phyloP scores from a whole-genome alignment of 2,888 invertebrate species.

The Xestia rhomboidea region DNA sequence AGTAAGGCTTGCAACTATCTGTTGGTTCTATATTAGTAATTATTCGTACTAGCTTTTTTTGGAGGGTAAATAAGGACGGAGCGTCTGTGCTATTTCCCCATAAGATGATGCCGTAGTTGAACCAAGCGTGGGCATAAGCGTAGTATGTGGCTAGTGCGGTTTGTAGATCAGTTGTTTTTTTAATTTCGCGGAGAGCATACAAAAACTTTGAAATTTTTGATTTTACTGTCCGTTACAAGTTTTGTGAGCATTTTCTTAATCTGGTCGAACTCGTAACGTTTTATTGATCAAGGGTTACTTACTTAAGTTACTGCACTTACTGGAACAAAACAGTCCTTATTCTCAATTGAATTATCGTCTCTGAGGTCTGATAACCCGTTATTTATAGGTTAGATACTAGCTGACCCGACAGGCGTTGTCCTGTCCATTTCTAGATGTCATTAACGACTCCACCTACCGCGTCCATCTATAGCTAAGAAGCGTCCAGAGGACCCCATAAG shows the following conservation, averaged over 20 bases:
- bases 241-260: background rate
- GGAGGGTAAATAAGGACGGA: no score
- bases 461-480: background rate
- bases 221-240: no score
- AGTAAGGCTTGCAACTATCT: no score
- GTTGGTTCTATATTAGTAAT: no score
- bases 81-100: no score
- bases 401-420: background rate
- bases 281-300: conserved; percentile 19
- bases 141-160: no score
- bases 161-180: no score
- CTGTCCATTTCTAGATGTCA: background rate
- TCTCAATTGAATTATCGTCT: conserved; percentile 26
- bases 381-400: background rate
- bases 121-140: no score
- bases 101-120: no score
- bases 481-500: background rate
- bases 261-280: conserved; percentile 8
- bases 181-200: no score
- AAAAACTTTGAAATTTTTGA: no score
- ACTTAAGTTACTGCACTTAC: conserved; percentile 12
- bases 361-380: conserved; percentile 20
- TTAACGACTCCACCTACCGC: background rate
- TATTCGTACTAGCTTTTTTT: no score
- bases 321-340: conserved; percentile 7